Base-by-base conservation (phyloP, 2,113 vertebrate species). In the Rhea americana region DNA sequence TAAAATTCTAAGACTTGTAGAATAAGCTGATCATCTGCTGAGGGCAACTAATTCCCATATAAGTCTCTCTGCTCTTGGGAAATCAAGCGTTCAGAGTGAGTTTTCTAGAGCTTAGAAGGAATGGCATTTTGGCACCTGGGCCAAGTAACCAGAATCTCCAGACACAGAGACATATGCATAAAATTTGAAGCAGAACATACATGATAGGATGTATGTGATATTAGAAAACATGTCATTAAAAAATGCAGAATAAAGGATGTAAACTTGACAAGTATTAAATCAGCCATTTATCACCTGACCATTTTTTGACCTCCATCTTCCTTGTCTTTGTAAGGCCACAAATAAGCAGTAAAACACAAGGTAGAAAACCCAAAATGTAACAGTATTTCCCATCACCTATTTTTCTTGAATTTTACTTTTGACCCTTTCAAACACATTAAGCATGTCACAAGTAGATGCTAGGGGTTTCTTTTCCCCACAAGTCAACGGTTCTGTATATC, bases 1-100 rank as follows among this genome's bases (percentile, higher is more conserved):
- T 86, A 93, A 94, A 94, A 94, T 95, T 95, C 37, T 82, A 87
- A 87, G 41, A 86, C 86, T 90, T 93, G 59, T 80, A 92, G 83
- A 94, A 93, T 90, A 90, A 93, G 59, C 77, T 0, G 0, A 87
- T 95, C 12, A 2, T 92, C 74, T 94, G 30, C 74, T 89, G 67
- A 80, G 11, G 37, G 77, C 74, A 93, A 63, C 88, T 93, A 82
- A 95, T 91, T 95, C 90, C 67, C 16, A 5, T 67, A 19, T 59
- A 91, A 93, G 77, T 88, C 35, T 93, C 72, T 66, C 81, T 87
- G 74, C 77, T 92, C 71, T 85, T 90, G 74, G 66, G 74, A 87
- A 85, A 70, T 90, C 92, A 92, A 82, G 89, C 91, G 97, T 86
- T 90, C 80, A 71, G 80, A 90, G 62, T 63, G 73, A 96, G 90